Evolutionary conservation across 2,113 vertebrate species (phyloP).

Genomic region (Cariama cristata): DNA sequence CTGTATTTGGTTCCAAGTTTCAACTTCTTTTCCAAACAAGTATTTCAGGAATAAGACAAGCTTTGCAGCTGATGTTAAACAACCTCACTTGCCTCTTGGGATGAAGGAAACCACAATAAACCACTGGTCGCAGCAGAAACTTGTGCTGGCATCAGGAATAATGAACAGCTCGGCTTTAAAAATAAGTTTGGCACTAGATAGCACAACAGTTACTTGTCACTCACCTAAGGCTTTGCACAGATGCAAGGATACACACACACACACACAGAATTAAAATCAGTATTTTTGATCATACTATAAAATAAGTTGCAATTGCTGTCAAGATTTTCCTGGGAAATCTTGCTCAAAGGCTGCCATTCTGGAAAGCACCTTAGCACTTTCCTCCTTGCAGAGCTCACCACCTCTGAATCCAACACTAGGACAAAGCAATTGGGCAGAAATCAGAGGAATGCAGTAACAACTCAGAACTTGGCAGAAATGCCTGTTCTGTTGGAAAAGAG

Average conservation of each 20-base stretch:
- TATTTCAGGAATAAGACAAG: not conserved
- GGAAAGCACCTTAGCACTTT: not conserved
- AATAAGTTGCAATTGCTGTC: not conserved
- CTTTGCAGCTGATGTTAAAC: not conserved
- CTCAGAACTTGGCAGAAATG: accelerated
- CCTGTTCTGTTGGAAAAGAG: not conserved
- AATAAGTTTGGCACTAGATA: not conserved
- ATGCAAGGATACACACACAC: not conserved
- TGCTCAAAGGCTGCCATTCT: not conserved
- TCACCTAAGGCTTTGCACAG: not conserved
- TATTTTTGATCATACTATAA: not conserved
- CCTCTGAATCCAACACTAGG: not conserved
- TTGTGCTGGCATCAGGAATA: not conserved
- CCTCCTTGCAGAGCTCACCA: not conserved
- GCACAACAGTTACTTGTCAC: not conserved
- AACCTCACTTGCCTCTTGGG: not conserved
- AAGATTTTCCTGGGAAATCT: not conserved
- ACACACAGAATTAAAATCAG: not conserved
- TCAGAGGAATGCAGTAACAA: not conserved
- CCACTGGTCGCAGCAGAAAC: not conserved
- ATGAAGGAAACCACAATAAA: not conserved
- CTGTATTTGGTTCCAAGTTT: not conserved
- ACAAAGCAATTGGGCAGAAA: not conserved
- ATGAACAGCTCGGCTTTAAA: not conserved
- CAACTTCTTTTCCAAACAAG: not conserved